A percentile compares a stretch with the other conserved stretches of the same genome.
Evolutionary conservation across 2,797 vertebrate species (phyloP).

Genomic region (Petrocephalus sullivani): DNA sequence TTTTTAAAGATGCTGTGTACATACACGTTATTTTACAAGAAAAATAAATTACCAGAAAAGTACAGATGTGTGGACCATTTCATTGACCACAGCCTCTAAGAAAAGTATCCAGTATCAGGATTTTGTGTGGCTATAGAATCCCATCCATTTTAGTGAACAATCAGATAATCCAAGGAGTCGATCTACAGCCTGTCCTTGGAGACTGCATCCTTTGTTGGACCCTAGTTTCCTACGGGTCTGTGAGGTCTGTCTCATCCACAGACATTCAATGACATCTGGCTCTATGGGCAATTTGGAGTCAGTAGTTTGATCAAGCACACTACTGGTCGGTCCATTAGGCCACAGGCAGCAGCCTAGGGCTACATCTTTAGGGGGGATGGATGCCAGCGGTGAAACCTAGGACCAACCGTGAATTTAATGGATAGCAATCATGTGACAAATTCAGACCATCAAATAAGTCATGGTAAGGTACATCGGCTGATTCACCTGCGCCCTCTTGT

Average conservation of each 20-base stretch:
- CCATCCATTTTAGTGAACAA: background rate
- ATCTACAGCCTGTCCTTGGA: background rate
- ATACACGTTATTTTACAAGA: slow-evolving; percentile 26
- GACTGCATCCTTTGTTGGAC: background rate
- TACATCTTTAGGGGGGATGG: background rate
- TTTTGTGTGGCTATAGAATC: background rate
- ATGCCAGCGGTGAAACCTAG: background rate
- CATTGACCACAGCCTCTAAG: background rate
- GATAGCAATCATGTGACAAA: background rate
- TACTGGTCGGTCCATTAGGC: background rate
- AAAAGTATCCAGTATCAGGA: background rate
- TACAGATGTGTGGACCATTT: background rate
- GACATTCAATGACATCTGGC: background rate
- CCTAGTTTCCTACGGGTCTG: background rate
- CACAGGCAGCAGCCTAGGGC: background rate
- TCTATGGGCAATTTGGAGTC: background rate
- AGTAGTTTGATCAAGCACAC: background rate
- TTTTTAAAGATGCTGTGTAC: slow-evolving; percentile 27
- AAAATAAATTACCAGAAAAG: slow-evolving; percentile 15
- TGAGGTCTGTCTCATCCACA: background rate
- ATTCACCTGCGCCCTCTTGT: background rate
- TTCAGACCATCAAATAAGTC: background rate
- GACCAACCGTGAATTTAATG: background rate
- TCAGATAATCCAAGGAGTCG: background rate
- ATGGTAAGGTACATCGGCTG: background rate